Evolutionary conservation across 2,113 vertebrate species (phyloP), one percentile per base, ranked within the genome.

Genomic region (Sinocyclocheilus maitianheensis): DNA sequence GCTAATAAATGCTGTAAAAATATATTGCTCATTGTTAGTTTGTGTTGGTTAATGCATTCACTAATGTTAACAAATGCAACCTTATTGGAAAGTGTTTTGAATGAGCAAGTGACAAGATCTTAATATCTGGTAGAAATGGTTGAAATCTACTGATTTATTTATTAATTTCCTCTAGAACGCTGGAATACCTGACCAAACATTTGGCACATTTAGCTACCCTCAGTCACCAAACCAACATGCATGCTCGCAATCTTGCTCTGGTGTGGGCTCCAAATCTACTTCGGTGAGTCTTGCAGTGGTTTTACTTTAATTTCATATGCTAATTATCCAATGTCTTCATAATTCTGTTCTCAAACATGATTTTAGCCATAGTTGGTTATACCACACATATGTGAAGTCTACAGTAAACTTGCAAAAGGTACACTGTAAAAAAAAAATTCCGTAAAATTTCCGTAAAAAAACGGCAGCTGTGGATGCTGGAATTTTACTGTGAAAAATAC

Each of bases 211-310:
- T 99, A 1, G 98, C 97, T 79, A 99, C 98, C 81, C 96, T 97
- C 91, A 99, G 98, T 94, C 92, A 91, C 89, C 94, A 95, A 93
- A 99, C 98, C 75, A 99, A 99, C 94, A 99, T 99, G 98, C 98
- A 99, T 2, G 96, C 97, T 86, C 95, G 97, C 84, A 99, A 99
- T 93, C 91, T 99, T 93, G 98, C 98, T 43, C 93, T 99, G 87
- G 98, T 99, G 75, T 99, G 98, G 98, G 97, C 98, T 20, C 98
- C 98, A 55, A 99, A 99, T 90, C 96, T 99, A 40, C 94, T 99
- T 89, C 96, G 98, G 98, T 99, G 94, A 90, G 90, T 1, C 34
- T 16, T 18, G 40, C 40, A 13, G 24, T 26, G 2, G n/a, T 24
- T 37, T 26, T 62, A 26, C 43, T 46, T 26, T 13, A 18, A 12